Percentiles rank a stretch among this genome's conserved stretches.
Conservation (phyloP, 2,113 vertebrate genomes). For the Benitochromis conjunctus region DNA sequence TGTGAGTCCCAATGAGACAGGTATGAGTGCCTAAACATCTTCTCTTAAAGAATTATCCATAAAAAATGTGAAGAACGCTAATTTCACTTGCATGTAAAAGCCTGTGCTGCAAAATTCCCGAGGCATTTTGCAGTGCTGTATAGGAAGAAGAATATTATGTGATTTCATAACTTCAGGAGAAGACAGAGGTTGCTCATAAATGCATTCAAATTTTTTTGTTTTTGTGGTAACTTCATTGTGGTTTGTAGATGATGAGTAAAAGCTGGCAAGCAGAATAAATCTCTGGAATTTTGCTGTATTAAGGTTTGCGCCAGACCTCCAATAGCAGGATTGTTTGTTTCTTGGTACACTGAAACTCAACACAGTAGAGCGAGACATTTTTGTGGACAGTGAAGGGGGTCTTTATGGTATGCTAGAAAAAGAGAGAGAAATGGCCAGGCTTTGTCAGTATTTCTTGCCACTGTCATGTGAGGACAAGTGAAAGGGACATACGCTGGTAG, state of each 20-base stretch:
- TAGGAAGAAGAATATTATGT: not conserved
- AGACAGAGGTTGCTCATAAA: constrained; percentile 13
- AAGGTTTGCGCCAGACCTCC: constrained; percentile 48
- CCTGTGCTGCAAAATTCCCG: not conserved
- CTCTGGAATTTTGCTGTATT: constrained; percentile 34
- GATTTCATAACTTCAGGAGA: constrained; percentile 23
- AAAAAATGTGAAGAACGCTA: constrained; percentile 27
- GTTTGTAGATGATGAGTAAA: constrained; percentile 50
- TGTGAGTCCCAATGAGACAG: constrained; percentile 32
- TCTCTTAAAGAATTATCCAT: constrained; percentile 27
- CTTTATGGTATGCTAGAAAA: constrained; percentile 21
- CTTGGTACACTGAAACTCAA: constrained; percentile 46
- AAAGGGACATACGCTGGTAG: not conserved
- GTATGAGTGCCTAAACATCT: constrained; percentile 29
- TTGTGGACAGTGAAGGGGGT: constrained; percentile 44
- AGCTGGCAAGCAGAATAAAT: constrained; percentile 25
- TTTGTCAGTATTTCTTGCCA: constrained; percentile 21
- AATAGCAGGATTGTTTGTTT: constrained; percentile 52
- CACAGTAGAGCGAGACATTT: constrained; percentile 54
- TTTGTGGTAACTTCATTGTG: constrained; percentile 48
- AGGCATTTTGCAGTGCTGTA: constrained; percentile 7
- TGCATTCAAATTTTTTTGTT: constrained; percentile 38
- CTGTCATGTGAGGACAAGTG: constrained; percentile 16
- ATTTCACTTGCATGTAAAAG: not conserved
- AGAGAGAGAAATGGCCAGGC: constrained; percentile 4